Base-by-base conservation (phyloP, 2,113 vertebrate species). In the Sebastes fasciatus region DNA sequence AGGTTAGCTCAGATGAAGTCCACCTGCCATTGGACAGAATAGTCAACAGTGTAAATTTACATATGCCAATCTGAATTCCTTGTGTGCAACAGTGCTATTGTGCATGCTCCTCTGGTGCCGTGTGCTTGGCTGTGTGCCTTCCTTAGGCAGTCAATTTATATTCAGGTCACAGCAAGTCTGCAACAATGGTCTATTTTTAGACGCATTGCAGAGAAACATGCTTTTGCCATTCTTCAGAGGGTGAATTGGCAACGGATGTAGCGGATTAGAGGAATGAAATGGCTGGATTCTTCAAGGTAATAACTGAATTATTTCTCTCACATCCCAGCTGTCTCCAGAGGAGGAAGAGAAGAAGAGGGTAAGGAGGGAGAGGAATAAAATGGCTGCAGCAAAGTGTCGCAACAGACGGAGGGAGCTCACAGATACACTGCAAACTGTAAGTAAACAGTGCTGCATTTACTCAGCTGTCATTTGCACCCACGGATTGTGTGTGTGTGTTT, bases 381-480 rank as follows among this genome's bases (percentile, higher is more conserved):
- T 99, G 98, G 98, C 98, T 88, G 98, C 98, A 88, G 98, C 98
- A 40, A 99, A 99, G 92, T 99, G 98, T 93, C 96, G 98, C 90
- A 99, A 98, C 96, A 95, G 98, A 85, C 95, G 98, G 90, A 94
- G 97, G 91, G 98, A 99, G 83, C 96, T 99, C 85, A 99, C 98
- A 0, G 98, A 99, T 71, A 97, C 97, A 0, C 95, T 99, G 83
- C 98, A 99, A 95, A 94, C 96, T 95, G 98, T 99, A 94, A 96
- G 98, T 96, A 89, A 91, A 91, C 72, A 91, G 64, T 83, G 79
- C 90, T 83, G 78, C 69, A 80, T 90, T 87, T 89, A 67, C 84
- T 90, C 83, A 86, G 83, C 85, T 88, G 86, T 86, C 49, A 72
- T 84, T 55, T 69, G 72, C 87, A 86, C 80, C 83, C 58, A 26